Conservation (phyloP, 1,140 invertebrate genomes). For the Heliconius nattereri region DNA sequence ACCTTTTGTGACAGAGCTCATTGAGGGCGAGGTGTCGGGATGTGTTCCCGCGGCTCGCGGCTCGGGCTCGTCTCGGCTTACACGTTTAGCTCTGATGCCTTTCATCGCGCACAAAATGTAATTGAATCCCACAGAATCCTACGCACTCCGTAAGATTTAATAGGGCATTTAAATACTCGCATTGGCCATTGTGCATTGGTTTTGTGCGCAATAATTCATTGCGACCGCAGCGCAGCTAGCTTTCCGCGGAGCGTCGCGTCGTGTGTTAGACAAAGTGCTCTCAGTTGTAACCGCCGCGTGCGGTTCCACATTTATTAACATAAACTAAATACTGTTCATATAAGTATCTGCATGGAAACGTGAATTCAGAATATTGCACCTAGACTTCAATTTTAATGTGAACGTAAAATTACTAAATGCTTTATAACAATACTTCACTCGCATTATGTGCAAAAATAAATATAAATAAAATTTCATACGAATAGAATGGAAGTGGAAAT, state of each 20-base stretch:
- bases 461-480: not conserved
- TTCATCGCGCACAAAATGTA: slow-evolving; percentile 80
- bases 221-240: slow-evolving; percentile 65
- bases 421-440: not conserved
- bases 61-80: slow-evolving; percentile 70
- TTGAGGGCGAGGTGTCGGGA: slow-evolving; percentile 78
- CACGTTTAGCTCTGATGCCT: slow-evolving; percentile 73
- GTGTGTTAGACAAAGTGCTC: slow-evolving; percentile 62
- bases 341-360: slow-evolving; percentile 23
- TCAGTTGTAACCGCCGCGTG: slow-evolving; percentile 49
- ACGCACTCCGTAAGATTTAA: slow-evolving; percentile 79
- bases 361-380: not conserved
- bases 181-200: slow-evolving; percentile 78
- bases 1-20: slow-evolving; percentile 78
- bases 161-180: slow-evolving; percentile 80
- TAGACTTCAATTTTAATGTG: not conserved
- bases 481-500: not conserved
- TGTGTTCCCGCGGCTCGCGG: slow-evolving; percentile 70
- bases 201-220: slow-evolving; percentile 77
- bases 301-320: slow-evolving; percentile 53
- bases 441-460: not conserved
- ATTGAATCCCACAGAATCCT: slow-evolving; percentile 80
- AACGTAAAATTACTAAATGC: not conserved
- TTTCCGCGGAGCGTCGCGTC: slow-evolving; percentile 61
- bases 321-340: slow-evolving; percentile 44